Percentiles rank a stretch among this genome's conserved stretches.
Conservation (phyloP, 2,888 invertebrate genomes). For the Lepidochrysops patricia region DNA sequence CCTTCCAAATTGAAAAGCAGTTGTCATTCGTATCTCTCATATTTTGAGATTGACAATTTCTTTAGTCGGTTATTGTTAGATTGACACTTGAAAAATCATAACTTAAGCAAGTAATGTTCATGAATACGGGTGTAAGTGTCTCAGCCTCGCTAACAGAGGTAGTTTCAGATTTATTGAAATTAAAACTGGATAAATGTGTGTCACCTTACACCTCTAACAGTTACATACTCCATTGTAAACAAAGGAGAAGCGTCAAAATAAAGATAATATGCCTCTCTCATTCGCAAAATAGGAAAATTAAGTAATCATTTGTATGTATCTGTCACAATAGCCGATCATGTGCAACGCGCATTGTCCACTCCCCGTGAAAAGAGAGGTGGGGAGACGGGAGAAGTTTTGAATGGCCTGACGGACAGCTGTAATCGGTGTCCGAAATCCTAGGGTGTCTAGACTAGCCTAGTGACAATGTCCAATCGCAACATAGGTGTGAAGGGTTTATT, state of each 20-base stretch:
- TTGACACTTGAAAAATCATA: too few species aligned
- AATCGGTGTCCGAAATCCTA: background rate
- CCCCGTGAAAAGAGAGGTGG: background rate
- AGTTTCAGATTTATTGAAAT: too few species aligned
- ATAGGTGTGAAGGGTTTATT: background rate
- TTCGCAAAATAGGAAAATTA: background rate
- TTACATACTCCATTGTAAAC: too few species aligned
- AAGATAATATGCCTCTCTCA: background rate
- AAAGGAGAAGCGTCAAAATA: background rate
- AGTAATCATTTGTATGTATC: background rate
- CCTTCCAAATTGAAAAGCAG: too few species aligned
- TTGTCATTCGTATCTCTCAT: too few species aligned
- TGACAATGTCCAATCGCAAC: background rate
- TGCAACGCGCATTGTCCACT: background rate
- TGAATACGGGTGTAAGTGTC: too few species aligned
- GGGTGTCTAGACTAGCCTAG: slow-evolving; percentile 2
- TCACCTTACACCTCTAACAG: too few species aligned
- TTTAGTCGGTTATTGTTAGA: too few species aligned
- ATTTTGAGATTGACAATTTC: too few species aligned
- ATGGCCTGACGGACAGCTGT: slow-evolving; percentile 7
- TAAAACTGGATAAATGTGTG: too few species aligned
- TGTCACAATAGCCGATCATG: background rate
- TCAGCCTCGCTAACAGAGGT: too few species aligned
- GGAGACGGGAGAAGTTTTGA: background rate
- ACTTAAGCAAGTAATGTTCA: too few species aligned